Evolutionary conservation across 2,113 vertebrate genomes (phyloP), one percentile per base, ranked within the genome.

Genomic region (Cryptomyrus ogoouensis): DNA sequence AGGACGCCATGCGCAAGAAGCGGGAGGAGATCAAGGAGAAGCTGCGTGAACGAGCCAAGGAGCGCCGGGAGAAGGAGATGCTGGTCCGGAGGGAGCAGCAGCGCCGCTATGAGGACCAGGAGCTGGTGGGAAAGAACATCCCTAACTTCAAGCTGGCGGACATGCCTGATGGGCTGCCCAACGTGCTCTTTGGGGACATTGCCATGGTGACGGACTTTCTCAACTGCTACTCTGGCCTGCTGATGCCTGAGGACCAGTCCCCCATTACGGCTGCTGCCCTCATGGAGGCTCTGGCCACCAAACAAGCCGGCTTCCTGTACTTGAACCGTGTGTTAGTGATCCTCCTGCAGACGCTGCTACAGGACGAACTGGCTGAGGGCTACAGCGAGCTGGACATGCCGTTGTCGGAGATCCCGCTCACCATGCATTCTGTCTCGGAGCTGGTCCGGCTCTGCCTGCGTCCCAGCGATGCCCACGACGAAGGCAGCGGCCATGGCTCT

Each of bases 121-220:
- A 98, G 89, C 95, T 99, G 1, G 91, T 94, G 47, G 98, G 96
- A 77, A 97, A 96, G 90, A 92, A 44, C 9, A 91, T 99, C 90
- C 98, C 98, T 0, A 13, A 94, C 0, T 99, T 99, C 92, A 96
- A 96, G 83, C 95, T 99, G 42, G 97, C 98, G 39, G 98, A 99
- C 93, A 99, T 98, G 91, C 98, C 98, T 0, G 98, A 99, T 90
- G 98, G 98, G 0, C 93, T 99, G 90, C 98, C 98, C 88, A 99
- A 99, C 89, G 95, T 98, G 0, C 96, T 99, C 35, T 99, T 99
- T 86, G 98, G 98, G 0, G 97, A 99, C 0, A 96, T 99, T 0
- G 98, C 98, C 58, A 97, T 99, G 97, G 96, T 99, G 0, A 96
- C 97, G 15, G 98, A 99, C 88, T 99, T 99, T 92, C 95, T 99